These are phyloP conservation scores for Campylomormyrus tamandua DNA, from an alignment of 2,113 vertebrate species.

Conservation along the genomic window DNA sequence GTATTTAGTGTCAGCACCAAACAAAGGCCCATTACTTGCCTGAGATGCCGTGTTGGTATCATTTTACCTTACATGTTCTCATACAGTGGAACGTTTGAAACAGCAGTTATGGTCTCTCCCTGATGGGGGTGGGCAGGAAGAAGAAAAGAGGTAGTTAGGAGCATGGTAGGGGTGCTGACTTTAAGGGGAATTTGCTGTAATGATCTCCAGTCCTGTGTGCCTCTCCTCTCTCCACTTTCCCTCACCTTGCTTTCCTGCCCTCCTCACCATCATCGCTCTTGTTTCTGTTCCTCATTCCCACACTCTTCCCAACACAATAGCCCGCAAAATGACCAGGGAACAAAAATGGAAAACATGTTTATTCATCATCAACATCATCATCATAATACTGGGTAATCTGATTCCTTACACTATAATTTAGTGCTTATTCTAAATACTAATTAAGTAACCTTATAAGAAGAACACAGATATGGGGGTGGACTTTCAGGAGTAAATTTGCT, in stretches of 20 bases:
- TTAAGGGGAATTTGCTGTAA: not conserved
- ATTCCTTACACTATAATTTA: not conserved
- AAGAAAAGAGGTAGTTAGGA: not conserved
- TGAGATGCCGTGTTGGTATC: not conserved
- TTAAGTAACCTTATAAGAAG: conserved; percentile 3
- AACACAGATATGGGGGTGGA: not conserved
- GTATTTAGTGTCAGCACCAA: not conserved
- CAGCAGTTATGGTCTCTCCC: not conserved
- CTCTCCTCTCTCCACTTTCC: not conserved
- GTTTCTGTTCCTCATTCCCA: not conserved
- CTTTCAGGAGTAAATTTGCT: not conserved
- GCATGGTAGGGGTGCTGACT: not conserved
- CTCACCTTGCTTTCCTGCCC: not conserved
- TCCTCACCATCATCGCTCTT: not conserved
- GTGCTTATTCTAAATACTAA: not conserved
- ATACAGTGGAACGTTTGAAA: not conserved
- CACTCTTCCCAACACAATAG: not conserved
- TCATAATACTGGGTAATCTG: not conserved
- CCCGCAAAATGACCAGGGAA: not conserved
- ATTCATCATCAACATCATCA: conserved; percentile 10
- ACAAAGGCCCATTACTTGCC: not conserved
- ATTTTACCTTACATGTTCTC: not conserved
- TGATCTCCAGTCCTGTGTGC: not conserved
- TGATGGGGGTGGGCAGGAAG: not conserved
- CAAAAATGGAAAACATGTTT: conserved; percentile 4